These are phyloP conservation scores for Leuciscus waleckii DNA, from an alignment of 2,797 vertebrate genomes.

Conservation along the genomic window DNA sequence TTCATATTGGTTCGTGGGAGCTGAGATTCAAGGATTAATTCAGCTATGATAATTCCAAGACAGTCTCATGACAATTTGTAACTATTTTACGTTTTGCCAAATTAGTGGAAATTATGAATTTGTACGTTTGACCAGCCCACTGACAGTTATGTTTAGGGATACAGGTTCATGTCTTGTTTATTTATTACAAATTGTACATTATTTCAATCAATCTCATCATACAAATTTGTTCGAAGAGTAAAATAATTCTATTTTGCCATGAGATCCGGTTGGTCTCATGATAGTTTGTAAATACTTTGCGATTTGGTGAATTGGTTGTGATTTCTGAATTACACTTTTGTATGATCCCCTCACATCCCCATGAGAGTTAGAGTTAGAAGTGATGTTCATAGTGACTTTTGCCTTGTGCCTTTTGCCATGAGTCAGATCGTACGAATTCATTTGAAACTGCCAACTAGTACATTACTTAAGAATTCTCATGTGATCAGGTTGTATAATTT, in stretches of 20 bases:
- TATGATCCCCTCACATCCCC: neutral
- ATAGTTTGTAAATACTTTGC: neutral
- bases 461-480: neutral
- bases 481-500: neutral
- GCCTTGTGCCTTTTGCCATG: neutral
- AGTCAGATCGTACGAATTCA: neutral
- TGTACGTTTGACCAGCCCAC: neutral
- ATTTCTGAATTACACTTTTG: neutral
- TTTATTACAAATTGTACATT: neutral
- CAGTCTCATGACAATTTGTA: neutral
- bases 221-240: neutral
- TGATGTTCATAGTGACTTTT: neutral
- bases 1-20: slow-evolving; percentile 1
- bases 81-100: neutral
- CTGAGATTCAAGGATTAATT: neutral
- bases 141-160: neutral
- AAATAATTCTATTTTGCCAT: neutral
- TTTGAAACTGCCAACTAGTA: neutral
- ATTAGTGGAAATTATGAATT: neutral
- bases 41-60: neutral
- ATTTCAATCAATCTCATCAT: neutral
- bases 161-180: neutral
- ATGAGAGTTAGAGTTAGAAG: neutral
- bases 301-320: neutral
- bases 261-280: neutral